Conservation (phyloP, 2,113 vertebrate genomes). For the Scytalopus superciliaris region DNA sequence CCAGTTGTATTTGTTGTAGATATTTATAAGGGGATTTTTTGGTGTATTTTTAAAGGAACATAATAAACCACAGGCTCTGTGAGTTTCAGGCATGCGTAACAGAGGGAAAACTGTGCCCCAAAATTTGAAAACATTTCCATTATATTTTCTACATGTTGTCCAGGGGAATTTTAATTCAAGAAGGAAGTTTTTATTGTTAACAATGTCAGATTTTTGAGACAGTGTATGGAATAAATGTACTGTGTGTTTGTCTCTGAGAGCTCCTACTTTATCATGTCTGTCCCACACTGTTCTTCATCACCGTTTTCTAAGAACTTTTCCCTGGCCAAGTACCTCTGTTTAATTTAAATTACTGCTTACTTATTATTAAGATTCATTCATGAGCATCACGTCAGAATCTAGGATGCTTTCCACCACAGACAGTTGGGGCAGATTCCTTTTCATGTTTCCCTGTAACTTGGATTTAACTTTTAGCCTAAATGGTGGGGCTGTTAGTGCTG, state of each 20-base stretch:
- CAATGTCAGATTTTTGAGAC: not conserved
- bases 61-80: not conserved
- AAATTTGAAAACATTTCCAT: not conserved
- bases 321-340: not conserved
- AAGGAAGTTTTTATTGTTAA: not conserved
- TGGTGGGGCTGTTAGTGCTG: not conserved
- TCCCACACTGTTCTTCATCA: not conserved
- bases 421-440: not conserved
- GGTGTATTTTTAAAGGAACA: not conserved
- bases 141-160: not conserved
- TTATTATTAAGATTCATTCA: not conserved
- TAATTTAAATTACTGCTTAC: not conserved
- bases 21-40: not conserved
- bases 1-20: not conserved
- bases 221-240: not conserved
- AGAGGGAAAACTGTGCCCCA: not conserved
- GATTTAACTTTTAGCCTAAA: not conserved
- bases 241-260: not conserved
- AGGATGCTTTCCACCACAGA: not conserved
- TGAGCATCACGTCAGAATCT: not conserved
- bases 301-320: not conserved
- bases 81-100: not conserved
- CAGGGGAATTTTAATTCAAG: not conserved
- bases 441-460: not conserved
- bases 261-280: not conserved